Conservation (phyloP, 1,140 invertebrate genomes). For the Drosophila guanche region DNA sequence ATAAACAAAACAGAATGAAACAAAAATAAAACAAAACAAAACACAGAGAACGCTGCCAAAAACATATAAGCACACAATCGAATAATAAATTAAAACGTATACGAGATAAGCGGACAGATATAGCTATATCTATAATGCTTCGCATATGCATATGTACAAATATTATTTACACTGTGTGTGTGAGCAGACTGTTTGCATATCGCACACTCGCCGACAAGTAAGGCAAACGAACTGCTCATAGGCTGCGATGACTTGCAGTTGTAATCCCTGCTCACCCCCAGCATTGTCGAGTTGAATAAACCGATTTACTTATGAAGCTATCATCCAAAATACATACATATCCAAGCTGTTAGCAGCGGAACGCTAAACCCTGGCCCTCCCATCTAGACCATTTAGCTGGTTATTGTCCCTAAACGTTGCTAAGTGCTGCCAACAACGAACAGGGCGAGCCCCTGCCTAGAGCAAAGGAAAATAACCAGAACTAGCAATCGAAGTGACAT, state of each 20-base stretch:
- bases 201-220: constrained; percentile 11
- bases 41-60: background rate
- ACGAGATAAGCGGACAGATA: constrained; percentile 26
- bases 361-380: constrained; percentile 15
- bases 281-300: constrained; percentile 1
- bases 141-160: constrained; percentile 11
- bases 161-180: constrained; percentile 9
- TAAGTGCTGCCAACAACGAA: constrained; percentile 3
- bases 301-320: constrained; percentile 53
- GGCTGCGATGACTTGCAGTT: constrained; percentile 59
- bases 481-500: no score
- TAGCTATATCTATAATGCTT: constrained; percentile 1
- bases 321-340: constrained; percentile 18
- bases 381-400: constrained; percentile 1
- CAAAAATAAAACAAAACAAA: constrained; percentile 49
- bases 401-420: constrained; percentile 14
- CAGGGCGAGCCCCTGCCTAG: no score
- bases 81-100: constrained; percentile 47
- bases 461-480: no score
- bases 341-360: constrained; percentile 19
- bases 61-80: constrained; percentile 19
- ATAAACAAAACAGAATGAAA: constrained; percentile 58
- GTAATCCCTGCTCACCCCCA: no score
- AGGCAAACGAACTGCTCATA: constrained; percentile 58
- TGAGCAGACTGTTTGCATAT: constrained; percentile 22